Evolutionary conservation across 2,797 vertebrate species (phyloP).

Genomic region (Mormyrops boulengeri): DNA sequence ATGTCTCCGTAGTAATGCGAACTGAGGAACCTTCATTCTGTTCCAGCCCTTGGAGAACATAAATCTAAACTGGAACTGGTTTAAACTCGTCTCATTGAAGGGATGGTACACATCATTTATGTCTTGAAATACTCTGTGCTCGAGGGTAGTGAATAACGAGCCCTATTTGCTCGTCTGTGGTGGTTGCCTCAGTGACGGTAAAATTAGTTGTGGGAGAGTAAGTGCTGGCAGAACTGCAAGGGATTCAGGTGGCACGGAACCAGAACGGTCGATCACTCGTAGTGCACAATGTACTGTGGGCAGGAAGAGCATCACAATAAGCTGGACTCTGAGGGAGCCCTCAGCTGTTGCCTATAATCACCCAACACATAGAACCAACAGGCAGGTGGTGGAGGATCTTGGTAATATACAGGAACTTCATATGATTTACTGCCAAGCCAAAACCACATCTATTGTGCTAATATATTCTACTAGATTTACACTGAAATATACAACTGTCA

Average conservation of each 20-base stretch:
- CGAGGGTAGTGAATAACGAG: background rate
- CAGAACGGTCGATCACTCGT: constrained; percentile 8
- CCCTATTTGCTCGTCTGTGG: background rate
- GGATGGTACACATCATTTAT: constrained; percentile 7
- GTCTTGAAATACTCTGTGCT: background rate
- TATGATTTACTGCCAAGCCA: background rate
- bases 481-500: background rate
- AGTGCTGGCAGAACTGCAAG: constrained; percentile 2
- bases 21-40: background rate
- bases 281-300: background rate
- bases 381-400: background rate
- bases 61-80: background rate
- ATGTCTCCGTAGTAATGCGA: background rate
- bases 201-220: constrained; percentile 9
- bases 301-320: background rate
- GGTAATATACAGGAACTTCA: background rate
- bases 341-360: background rate
- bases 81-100: constrained; percentile 3
- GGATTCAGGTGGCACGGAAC: background rate
- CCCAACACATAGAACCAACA: background rate
- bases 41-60: constrained; percentile 1
- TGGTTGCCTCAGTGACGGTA: constrained; percentile 8
- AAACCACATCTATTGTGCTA: background rate
- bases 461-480: background rate
- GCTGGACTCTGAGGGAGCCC: background rate